A percentile compares a stretch with the other conserved stretches of the same genome.
Evolutionary conservation across 2,888 invertebrate species (phyloP).

Genomic region (Lamellibrachia columna): DNA sequence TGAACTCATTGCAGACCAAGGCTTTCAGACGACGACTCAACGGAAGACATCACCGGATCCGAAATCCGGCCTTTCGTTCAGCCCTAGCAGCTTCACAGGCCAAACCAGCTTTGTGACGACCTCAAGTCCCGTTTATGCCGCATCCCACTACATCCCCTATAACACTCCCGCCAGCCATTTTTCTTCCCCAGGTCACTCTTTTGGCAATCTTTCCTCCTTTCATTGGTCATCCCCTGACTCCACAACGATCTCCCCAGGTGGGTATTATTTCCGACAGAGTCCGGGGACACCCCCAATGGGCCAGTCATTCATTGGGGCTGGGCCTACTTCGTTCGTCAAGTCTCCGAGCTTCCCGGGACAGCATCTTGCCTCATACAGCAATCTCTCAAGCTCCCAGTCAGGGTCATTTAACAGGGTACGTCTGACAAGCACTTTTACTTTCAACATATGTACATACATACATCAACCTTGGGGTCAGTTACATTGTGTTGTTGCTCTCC

Average conservation of each 20-base stretch:
- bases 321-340: neutral
- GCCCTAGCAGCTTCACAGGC: neutral
- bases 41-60: neutral
- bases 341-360: neutral
- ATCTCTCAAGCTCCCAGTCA: neutral
- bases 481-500: no score
- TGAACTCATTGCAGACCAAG: neutral
- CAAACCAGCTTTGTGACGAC: neutral
- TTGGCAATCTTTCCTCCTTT: neutral
- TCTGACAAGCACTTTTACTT: neutral
- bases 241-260: neutral
- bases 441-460: neutral
- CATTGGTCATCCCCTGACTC: neutral
- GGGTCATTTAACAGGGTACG: neutral
- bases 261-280: neutral
- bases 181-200: neutral
- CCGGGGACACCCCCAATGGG: neutral
- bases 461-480: no score
- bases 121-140: neutral
- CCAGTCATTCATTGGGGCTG: neutral
- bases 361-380: neutral
- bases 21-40: neutral
- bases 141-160: neutral
- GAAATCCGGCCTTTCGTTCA: neutral
- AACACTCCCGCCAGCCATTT: neutral